Percentiles rank a stretch among this genome's conserved stretches.
phyloP scores from a whole-genome alignment of 2,797 vertebrate species.

The Heteromormyrus szaboi region DNA sequence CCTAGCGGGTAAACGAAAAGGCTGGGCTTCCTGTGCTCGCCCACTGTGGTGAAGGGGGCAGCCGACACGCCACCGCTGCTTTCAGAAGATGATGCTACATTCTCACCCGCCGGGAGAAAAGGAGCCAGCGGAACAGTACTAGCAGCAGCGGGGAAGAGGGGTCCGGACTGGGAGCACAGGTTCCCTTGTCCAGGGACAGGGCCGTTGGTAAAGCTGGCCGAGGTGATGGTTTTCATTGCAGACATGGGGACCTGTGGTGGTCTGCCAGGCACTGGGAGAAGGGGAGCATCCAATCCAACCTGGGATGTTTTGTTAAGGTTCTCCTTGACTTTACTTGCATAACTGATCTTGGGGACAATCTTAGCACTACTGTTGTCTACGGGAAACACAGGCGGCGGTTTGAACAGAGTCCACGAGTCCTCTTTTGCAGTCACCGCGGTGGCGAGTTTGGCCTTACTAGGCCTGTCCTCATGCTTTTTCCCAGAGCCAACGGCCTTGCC shows the following conservation, averaged over 20 bases:
- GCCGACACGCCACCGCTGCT: slow-evolving; percentile 51
- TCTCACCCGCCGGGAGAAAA: slow-evolving; percentile 67
- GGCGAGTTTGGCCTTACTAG: slow-evolving; percentile 78
- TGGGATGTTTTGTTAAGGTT: slow-evolving; percentile 97
- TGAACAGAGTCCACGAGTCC: slow-evolving; percentile 97
- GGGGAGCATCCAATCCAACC: slow-evolving; percentile 66
- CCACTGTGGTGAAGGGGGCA: slow-evolving; percentile 60
- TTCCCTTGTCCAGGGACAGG: slow-evolving; percentile 78
- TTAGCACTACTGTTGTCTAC: slow-evolving; percentile 99
- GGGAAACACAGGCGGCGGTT: slow-evolving; percentile 95
- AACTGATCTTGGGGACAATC: slow-evolving; percentile 99
- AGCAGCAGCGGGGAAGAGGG: slow-evolving; percentile 83
- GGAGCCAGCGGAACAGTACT: slow-evolving; percentile 70
- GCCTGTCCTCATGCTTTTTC: slow-evolving; percentile 87
- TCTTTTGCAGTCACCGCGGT: slow-evolving; percentile 74
- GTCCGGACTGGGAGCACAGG: slow-evolving; percentile 69
- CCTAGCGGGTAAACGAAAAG: slow-evolving; percentile 78
- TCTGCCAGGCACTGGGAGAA: slow-evolving; percentile 61
- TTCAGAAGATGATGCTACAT: slow-evolving; percentile 66
- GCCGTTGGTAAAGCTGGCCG: slow-evolving; percentile 90
- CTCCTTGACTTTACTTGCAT: slow-evolving; percentile 99
- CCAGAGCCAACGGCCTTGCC: slow-evolving; percentile 71
- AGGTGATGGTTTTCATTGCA: slow-evolving; percentile 94
- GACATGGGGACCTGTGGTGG: slow-evolving; percentile 94
- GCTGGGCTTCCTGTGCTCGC: slow-evolving; percentile 86